Evolutionary conservation across 2,797 vertebrate species (phyloP).

Genomic region (Girardinus metallicus): DNA sequence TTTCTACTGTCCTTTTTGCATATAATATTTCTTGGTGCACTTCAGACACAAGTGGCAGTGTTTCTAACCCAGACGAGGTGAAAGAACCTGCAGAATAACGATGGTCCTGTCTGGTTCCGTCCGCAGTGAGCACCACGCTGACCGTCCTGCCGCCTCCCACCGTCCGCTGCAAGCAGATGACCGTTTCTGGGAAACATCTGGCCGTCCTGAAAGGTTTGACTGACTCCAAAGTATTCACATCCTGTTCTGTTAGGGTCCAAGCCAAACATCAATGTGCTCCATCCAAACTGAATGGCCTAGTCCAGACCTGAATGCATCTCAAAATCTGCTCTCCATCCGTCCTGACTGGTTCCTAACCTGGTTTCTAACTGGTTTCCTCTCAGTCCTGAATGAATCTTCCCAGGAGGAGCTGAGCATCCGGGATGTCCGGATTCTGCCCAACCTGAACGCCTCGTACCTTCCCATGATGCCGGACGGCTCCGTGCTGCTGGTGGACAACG

Average conservation of each 20-base stretch:
- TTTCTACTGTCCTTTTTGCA: not conserved
- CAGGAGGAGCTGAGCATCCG: constrained; percentile 90
- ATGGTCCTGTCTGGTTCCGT: not conserved
- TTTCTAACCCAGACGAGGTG: not conserved
- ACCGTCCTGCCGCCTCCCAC: constrained; percentile 91
- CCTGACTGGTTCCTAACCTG: not conserved
- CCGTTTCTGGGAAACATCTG: constrained; percentile 89
- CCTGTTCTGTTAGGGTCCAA: not conserved
- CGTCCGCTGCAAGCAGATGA: constrained; percentile 92
- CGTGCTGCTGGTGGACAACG: constrained; percentile 92
- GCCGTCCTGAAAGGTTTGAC: constrained; percentile 89
- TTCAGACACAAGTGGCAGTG: not conserved
- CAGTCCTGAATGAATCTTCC: constrained; percentile 91
- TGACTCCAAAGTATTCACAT: not conserved
- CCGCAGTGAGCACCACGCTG: constrained; percentile 91
- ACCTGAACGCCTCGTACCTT: constrained; percentile 93
- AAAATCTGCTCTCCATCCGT: not conserved
- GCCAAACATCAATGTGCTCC: not conserved
- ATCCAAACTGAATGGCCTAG: not conserved
- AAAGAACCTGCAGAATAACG: not conserved
- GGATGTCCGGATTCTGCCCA: constrained; percentile 89
- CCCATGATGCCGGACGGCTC: constrained; percentile 96
- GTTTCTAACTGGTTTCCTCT: not conserved
- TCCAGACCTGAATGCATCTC: not conserved
- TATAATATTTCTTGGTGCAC: not conserved